Conservation (phyloP, 2,888 invertebrate species). For the Merodon equestris region DNA sequence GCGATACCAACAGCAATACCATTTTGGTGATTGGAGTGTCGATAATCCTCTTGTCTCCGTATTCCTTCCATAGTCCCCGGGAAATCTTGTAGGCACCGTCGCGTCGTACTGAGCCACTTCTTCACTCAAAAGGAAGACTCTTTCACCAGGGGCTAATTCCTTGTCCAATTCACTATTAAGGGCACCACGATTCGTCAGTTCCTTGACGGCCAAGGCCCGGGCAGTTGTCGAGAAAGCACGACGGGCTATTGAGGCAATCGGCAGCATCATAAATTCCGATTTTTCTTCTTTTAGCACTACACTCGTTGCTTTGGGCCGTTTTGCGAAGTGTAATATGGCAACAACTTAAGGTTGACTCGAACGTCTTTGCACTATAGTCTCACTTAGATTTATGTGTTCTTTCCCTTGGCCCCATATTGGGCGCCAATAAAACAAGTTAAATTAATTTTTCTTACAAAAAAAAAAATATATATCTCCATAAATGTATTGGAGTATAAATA, state of each 20-base stretch:
- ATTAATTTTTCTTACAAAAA: too few relatives aligned
- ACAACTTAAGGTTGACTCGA: too few relatives aligned
- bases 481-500: too few relatives aligned
- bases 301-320: too few relatives aligned
- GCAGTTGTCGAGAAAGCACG: conserved; percentile 81
- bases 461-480: too few relatives aligned
- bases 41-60: conserved; percentile 96
- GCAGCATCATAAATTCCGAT: conserved; percentile 71
- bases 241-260: conserved; percentile 77
- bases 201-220: conserved; percentile 79
- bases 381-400: too few relatives aligned
- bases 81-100: conserved; percentile 98
- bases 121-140: conserved; percentile 94
- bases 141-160: conserved; percentile 95
- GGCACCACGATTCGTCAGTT: conserved; percentile 97
- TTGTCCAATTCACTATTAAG: conserved; percentile 97
- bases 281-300: too few relatives aligned
- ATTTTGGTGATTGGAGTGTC: conserved; percentile 99
- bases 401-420: too few relatives aligned
- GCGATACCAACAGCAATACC: conserved; percentile 96
- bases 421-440: too few relatives aligned
- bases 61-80: conserved; percentile 98
- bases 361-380: too few relatives aligned
- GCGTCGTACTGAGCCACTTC: conserved; percentile 99
- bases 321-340: too few relatives aligned